A percentile compares a stretch with the other conserved stretches of the same genome.
Evolutionary conservation across 2,888 invertebrate genomes (phyloP).

Genomic region (Acanthopleura granulata): DNA sequence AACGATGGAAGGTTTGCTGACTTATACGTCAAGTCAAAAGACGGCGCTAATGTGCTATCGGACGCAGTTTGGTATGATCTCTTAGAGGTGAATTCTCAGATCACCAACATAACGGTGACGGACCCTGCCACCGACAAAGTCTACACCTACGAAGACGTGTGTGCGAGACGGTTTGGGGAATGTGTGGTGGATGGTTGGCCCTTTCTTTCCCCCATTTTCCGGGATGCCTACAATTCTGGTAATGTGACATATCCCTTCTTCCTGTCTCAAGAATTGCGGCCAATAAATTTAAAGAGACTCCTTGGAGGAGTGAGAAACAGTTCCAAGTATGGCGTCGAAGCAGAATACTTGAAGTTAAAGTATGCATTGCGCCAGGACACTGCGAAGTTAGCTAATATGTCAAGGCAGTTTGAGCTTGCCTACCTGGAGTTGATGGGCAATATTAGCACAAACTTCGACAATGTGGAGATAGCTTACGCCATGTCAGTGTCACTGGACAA

Average conservation of each 20-base stretch:
- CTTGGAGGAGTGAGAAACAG: constrained; percentile 21
- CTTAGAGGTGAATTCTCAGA: neutral
- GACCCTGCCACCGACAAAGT: neutral
- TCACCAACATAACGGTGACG: constrained; percentile 19
- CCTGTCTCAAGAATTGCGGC: neutral
- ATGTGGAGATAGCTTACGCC: constrained; percentile 22
- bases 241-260: constrained; percentile 26
- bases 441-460: neutral
- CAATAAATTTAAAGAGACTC: constrained; percentile 20
- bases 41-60: constrained; percentile 17
- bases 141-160: constrained; percentile 17
- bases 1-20: constrained; percentile 27
- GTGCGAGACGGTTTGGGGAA: constrained; percentile 22
- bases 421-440: neutral
- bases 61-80: neutral
- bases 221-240: constrained; percentile 10
- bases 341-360: neutral
- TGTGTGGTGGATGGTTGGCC: constrained; percentile 25
- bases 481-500: constrained; percentile 10
- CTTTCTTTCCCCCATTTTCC: constrained; percentile 24
- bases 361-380: neutral
- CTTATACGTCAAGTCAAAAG: constrained; percentile 19
- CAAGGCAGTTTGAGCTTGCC: neutral
- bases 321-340: neutral
- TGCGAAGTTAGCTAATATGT: neutral